These are phyloP conservation scores for Tuta absoluta DNA, from an alignment of 2,888 invertebrate genomes.

Conservation along the genomic window DNA sequence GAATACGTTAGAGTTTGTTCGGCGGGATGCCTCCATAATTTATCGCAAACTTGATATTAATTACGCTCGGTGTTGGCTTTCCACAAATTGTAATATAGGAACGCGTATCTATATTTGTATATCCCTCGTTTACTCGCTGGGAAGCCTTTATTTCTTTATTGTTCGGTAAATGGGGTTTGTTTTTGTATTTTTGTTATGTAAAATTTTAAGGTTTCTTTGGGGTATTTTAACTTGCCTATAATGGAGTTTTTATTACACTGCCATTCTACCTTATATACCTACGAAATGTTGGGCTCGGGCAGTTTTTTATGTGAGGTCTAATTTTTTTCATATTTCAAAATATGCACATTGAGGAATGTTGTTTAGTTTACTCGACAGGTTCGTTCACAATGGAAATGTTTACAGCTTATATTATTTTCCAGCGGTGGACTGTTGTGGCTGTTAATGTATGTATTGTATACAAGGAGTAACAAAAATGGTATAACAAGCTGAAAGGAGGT, in stretches of 20 bases:
- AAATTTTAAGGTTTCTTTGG: not conserved
- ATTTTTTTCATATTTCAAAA: no score
- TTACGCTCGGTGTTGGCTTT: constrained; percentile 61
- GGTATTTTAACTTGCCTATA: not conserved
- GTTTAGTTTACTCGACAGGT: no score
- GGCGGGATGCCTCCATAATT: constrained; percentile 50
- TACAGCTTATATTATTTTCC: no score
- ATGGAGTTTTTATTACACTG: not conserved
- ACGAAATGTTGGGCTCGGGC: no score
- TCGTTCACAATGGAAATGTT: no score
- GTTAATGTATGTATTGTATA: no score
- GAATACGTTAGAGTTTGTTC: constrained; percentile 38
- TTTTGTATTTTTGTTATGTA: not conserved
- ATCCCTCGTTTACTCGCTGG: not conserved
- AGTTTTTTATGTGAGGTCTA: no score
- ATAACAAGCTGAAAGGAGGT: no score
- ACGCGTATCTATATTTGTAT: constrained; percentile 29
- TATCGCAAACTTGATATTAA: constrained; percentile 75
- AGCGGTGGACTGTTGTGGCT: no score
- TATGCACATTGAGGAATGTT: no score
- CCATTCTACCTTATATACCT: no score
- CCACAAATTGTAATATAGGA: constrained; percentile 66
- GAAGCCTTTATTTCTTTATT: constrained; percentile 12
- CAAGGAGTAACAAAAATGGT: no score
- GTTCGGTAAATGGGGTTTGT: not conserved